phyloP scores from a whole-genome alignment of 2,113 vertebrate species.

The Amblyopsis rosae region DNA sequence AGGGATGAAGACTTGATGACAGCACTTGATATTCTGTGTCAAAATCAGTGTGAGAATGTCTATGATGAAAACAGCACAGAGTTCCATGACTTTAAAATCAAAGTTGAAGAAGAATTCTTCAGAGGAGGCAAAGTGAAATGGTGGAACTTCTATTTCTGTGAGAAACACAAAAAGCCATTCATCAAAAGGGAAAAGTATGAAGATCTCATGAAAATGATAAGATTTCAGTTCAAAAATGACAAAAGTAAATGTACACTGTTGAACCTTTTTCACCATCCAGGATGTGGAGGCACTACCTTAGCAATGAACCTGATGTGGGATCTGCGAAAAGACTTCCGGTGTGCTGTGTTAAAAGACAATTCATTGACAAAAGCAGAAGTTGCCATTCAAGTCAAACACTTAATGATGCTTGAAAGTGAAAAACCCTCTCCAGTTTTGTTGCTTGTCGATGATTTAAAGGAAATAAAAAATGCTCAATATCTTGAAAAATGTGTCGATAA shows the following conservation, averaged over 20 bases:
- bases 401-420: constrained; percentile 51
- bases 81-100: constrained; percentile 68
- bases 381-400: constrained; percentile 40
- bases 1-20: constrained; percentile 73
- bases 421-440: constrained; percentile 45
- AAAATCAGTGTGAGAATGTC: constrained; percentile 79
- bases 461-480: background rate
- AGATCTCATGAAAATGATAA: constrained; percentile 41
- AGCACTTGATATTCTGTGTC: constrained; percentile 79
- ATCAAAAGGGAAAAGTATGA: constrained; percentile 74
- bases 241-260: constrained; percentile 42
- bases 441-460: constrained; percentile 60
- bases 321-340: constrained; percentile 56
- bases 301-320: constrained; percentile 71
- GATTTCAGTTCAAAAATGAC: constrained; percentile 29
- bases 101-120: constrained; percentile 79
- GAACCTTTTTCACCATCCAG: constrained; percentile 63
- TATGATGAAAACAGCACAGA: constrained; percentile 70
- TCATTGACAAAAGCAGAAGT: constrained; percentile 37
- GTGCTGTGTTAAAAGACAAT: constrained; percentile 63
- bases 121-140: constrained; percentile 80
- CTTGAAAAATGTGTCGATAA: constrained; percentile 2
- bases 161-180: constrained; percentile 74
- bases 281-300: constrained; percentile 66
- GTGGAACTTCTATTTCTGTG: constrained; percentile 87